Conservation (phyloP, 2,113 vertebrate species). For the Toxotes chatareus region DNA sequence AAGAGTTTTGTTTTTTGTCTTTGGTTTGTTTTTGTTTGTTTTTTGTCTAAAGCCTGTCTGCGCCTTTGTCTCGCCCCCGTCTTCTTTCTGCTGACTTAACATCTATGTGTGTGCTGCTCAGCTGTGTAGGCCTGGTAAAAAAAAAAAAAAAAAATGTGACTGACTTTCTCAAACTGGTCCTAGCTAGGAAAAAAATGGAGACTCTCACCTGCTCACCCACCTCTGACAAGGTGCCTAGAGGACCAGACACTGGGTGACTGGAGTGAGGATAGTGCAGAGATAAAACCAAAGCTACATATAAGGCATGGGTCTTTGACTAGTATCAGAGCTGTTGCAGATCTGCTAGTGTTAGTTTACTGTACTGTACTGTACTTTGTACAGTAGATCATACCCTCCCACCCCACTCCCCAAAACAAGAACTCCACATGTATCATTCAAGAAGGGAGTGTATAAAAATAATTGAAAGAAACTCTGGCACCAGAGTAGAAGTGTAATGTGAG, state of each 20-base stretch:
- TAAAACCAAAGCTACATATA: slow-evolving; percentile 62
- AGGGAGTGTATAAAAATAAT: not conserved
- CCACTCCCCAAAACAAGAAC: not conserved
- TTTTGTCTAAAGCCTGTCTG: slow-evolving; percentile 65
- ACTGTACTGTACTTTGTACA: slow-evolving; percentile 14
- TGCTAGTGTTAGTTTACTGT: slow-evolving; percentile 31
- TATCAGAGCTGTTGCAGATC: slow-evolving; percentile 45
- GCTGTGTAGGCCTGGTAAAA: slow-evolving; percentile 33
- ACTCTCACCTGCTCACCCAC: slow-evolving; percentile 18
- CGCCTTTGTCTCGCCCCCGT: slow-evolving; percentile 63
- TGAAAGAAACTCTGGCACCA: not conserved
- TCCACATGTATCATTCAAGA: too few species aligned
- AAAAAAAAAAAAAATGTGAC: slow-evolving; percentile 23
- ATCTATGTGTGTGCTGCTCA: slow-evolving; percentile 53
- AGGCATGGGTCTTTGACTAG: slow-evolving; percentile 33
- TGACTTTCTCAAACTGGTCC: slow-evolving; percentile 37
- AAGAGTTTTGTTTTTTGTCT: slow-evolving; percentile 49
- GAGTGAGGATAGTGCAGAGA: slow-evolving; percentile 42
- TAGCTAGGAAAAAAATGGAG: slow-evolving; percentile 28
- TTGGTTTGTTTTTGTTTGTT: slow-evolving; percentile 59
- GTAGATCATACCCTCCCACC: slow-evolving; percentile 23
- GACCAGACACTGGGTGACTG: slow-evolving; percentile 35
- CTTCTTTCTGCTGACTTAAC: slow-evolving; percentile 61
- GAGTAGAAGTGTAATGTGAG: slow-evolving; percentile 11
- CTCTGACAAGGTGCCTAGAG: slow-evolving; percentile 41